Conservation (phyloP, 1,140 invertebrate species). For the Cataglyphis hispanica region DNA sequence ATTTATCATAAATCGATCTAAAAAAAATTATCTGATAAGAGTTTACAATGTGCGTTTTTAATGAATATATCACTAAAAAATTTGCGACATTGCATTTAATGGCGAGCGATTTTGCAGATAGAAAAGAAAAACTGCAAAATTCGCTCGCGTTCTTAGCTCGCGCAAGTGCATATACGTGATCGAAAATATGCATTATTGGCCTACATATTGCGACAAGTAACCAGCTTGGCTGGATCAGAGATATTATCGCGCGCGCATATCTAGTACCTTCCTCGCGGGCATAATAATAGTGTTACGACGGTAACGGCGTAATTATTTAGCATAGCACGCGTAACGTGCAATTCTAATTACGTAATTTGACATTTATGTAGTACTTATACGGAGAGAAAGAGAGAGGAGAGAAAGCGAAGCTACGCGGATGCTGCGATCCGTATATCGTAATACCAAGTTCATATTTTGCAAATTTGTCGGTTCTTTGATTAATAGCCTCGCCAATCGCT, state of each 20-base stretch:
- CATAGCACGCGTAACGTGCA: constrained; percentile 49
- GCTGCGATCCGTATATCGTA: not conserved
- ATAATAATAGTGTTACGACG: constrained; percentile 40
- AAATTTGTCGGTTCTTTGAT: constrained; percentile 15
- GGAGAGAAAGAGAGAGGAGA: not conserved
- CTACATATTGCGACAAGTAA: constrained; percentile 46
- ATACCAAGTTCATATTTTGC: not conserved
- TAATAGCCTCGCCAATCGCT: not conserved
- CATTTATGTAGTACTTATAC: constrained; percentile 52
- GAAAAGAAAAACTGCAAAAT: constrained; percentile 19
- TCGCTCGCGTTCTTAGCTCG: not conserved
- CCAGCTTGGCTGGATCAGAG: constrained; percentile 22
- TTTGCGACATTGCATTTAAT: not conserved
- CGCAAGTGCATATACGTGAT: not conserved
- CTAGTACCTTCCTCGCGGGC: constrained; percentile 36
- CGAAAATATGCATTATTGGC: constrained; percentile 52
- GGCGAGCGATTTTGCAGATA: constrained; percentile 26
- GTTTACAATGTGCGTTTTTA: not conserved
- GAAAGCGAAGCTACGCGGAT: constrained; percentile 11
- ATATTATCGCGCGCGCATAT: constrained; percentile 35
- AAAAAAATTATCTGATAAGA: not conserved
- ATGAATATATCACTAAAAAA: not conserved
- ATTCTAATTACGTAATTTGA: constrained; percentile 64
- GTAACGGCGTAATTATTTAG: constrained; percentile 57
- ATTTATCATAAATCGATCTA: not conserved